phyloP scores from a whole-genome alignment of 2,888 invertebrate species.

The Xanthorhoe designata region DNA sequence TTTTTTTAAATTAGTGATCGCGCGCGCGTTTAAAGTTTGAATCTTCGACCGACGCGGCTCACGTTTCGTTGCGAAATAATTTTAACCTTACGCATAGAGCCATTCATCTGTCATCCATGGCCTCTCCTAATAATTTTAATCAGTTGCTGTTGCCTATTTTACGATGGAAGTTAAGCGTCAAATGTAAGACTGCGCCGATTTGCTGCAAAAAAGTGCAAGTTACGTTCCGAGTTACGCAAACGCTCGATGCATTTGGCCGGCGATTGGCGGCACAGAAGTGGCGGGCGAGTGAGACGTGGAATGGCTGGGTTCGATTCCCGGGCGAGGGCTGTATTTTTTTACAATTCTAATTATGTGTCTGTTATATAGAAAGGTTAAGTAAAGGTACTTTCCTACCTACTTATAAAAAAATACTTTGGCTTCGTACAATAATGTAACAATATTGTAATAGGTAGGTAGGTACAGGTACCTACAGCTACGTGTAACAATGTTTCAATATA shows the following conservation, averaged over 20 bases:
- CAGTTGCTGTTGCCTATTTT: conserved; percentile 22
- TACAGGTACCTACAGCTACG: no score
- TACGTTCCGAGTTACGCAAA: conserved; percentile 3
- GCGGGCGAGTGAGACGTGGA: neutral
- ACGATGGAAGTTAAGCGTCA: conserved; percentile 5
- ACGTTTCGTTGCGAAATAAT: conserved; percentile 36
- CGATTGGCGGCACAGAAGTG: neutral
- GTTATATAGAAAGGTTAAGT: no score
- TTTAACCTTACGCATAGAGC: conserved; percentile 33
- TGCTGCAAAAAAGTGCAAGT: conserved; percentile 3
- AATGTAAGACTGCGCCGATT: neutral
- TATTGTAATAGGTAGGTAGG: no score
- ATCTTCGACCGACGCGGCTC: conserved; percentile 22
- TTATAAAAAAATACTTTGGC: no score
- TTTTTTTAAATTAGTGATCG: conserved; percentile 11
- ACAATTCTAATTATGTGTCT: no score
- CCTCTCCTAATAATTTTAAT: conserved; percentile 35
- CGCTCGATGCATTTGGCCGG: neutral
- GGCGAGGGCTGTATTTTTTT: no score
- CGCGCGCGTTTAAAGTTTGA: conserved; percentile 17
- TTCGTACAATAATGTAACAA: no score
- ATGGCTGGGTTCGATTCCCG: neutral
- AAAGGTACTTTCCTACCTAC: no score
- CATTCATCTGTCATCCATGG: conserved; percentile 38
- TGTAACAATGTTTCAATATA: no score